Percentiles rank a stretch among this genome's conserved stretches.
Conservation (phyloP, 2,113 vertebrate species). For the Istiophorus platypterus region DNA sequence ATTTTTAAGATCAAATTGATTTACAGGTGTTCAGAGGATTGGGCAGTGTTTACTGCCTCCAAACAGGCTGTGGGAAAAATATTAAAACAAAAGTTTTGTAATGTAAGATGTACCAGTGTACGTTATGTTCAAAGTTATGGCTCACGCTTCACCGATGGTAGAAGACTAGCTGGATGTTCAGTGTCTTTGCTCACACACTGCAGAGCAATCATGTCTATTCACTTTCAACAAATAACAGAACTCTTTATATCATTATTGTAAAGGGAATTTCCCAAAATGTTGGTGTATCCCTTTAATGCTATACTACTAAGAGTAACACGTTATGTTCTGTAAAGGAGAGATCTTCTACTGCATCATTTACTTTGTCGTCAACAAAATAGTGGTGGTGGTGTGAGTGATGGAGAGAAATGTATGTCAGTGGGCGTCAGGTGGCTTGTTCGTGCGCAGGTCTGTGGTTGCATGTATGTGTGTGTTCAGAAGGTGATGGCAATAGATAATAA, state of each 20-base stretch:
- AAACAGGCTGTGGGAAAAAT: not conserved
- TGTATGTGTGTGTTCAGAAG: constrained; percentile 31
- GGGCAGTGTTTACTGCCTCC: not conserved
- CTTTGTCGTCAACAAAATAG: not conserved
- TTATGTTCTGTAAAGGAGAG: not conserved
- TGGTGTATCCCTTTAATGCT: not conserved
- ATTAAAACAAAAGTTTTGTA: not conserved
- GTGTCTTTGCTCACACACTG: constrained; percentile 8
- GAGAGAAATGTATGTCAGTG: constrained; percentile 29
- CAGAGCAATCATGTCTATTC: not conserved
- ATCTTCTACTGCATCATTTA: constrained; percentile 12
- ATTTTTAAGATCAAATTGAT: not conserved
- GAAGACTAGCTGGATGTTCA: not conserved
- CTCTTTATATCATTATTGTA: not conserved
- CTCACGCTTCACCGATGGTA: not conserved
- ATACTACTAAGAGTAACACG: not conserved
- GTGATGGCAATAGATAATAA: constrained; percentile 76
- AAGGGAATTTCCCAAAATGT: not conserved
- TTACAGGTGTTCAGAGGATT: not conserved
- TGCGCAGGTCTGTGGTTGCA: constrained; percentile 30
- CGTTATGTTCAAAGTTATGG: not conserved
- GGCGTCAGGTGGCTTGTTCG: not conserved
- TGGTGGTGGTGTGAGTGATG: constrained; percentile 37
- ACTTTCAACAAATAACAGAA: not conserved
- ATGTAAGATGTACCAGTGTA: not conserved